phyloP scores from a whole-genome alignment of 2,888 invertebrate genomes.

The Prosopocoilus inquinatus region DNA sequence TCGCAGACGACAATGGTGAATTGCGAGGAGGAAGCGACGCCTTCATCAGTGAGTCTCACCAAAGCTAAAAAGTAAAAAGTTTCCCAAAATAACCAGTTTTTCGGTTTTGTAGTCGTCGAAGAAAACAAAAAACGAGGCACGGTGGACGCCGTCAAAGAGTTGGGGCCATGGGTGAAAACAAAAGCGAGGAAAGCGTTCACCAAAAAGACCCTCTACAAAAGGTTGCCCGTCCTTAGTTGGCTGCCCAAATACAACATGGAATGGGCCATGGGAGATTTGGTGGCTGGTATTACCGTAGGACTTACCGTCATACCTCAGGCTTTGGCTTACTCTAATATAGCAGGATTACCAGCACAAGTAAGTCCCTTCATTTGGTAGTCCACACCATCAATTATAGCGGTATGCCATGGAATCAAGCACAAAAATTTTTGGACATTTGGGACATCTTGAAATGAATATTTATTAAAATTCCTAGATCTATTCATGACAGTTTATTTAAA shows the following conservation, averaged over 20 bases:
- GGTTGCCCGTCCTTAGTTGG: conserved; percentile 75
- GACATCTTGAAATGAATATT: too few species aligned
- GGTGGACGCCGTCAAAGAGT: conserved; percentile 30
- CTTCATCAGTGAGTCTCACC: conserved; percentile 57
- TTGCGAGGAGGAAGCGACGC: conserved; percentile 63
- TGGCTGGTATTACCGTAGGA: conserved; percentile 90
- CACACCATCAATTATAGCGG: too few species aligned
- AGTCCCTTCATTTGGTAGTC: conserved; percentile 28
- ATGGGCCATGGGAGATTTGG: conserved; percentile 79
- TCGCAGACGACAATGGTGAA: conserved; percentile 42
- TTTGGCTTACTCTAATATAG: conserved; percentile 77
- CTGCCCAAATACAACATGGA: conserved; percentile 70
- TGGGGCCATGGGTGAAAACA: conserved; percentile 48
- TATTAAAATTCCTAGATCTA: too few species aligned
- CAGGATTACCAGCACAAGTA: conserved; percentile 71
- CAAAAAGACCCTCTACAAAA: conserved; percentile 69
- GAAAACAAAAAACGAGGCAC: conserved; percentile 26
- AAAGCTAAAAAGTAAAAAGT: not conserved
- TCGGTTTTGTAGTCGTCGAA: conserved; percentile 34
- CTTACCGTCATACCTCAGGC: conserved; percentile 92
- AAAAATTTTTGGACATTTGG: too few species aligned
- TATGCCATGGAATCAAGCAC: too few species aligned
- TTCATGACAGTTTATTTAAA: too few species aligned
- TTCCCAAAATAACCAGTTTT: not conserved
- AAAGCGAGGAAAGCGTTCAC: conserved; percentile 57